Percentiles rank a stretch among this genome's conserved stretches.
phyloP scores from a whole-genome alignment of 2,797 vertebrate species.

The Eulemur albifrons region DNA sequence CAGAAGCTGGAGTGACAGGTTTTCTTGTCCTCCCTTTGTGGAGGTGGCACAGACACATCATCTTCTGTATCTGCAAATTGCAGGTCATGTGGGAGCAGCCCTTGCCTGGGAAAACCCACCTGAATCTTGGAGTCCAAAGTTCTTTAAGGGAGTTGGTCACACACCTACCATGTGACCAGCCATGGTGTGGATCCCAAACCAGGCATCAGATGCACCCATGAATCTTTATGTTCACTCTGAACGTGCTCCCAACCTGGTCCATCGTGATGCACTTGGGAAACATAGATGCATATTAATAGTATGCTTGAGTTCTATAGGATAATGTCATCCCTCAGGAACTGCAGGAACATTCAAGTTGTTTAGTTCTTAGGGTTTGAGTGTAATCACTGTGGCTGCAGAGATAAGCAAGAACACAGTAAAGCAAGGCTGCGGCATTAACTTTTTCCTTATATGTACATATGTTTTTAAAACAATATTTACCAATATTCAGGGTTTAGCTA shows the following conservation, averaged over 20 bases:
- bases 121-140: background rate
- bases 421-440: background rate
- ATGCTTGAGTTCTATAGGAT: background rate
- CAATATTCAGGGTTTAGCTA: background rate
- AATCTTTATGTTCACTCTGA: background rate
- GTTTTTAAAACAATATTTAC: background rate
- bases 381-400: background rate
- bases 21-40: background rate
- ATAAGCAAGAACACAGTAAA: background rate
- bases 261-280: background rate
- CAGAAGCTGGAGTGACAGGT: background rate
- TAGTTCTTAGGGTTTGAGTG: background rate
- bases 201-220: background rate
- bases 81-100: background rate
- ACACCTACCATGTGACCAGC: background rate
- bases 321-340: background rate
- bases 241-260: background rate
- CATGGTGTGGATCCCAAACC: fast-evolving
- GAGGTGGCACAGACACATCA: fast-evolving
- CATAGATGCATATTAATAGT: background rate
- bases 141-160: background rate
- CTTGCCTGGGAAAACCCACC: background rate
- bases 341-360: background rate
- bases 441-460: background rate
- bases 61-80: background rate